Evolutionary conservation across 2,797 vertebrate genomes (phyloP).

Genomic region (Alfaro cultratus): DNA sequence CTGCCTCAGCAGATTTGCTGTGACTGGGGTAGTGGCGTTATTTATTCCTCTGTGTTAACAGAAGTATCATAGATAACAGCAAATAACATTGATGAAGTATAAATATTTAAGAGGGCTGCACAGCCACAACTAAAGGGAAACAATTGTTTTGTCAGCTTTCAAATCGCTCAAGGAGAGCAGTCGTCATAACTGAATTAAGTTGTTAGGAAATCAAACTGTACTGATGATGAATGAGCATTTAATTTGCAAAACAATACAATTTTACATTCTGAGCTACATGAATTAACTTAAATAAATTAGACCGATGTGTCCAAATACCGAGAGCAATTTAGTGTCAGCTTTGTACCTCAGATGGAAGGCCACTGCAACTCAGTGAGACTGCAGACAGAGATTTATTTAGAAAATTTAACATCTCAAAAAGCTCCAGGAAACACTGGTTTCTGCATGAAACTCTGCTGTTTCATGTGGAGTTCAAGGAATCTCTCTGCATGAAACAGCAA

Average conservation of each 20-base stretch:
- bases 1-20: constrained; percentile 71
- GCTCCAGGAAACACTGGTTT: constrained; percentile 38
- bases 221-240: constrained; percentile 37
- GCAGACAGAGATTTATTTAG: constrained; percentile 43
- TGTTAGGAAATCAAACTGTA: constrained; percentile 40
- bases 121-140: constrained; percentile 10
- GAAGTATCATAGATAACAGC: constrained; percentile 55
- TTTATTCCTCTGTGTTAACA: constrained; percentile 67
- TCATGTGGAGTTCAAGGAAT: constrained; percentile 50
- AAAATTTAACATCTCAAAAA: constrained; percentile 45
- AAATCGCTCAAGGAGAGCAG: constrained; percentile 4
- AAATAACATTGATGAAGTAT: constrained; percentile 71
- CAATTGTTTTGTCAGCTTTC: constrained; percentile 6
- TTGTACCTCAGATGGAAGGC: constrained; percentile 12
- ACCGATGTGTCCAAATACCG: neutral
- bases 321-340: constrained; percentile 1
- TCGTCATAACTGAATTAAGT: constrained; percentile 24
- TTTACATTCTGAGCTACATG: neutral
- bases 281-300: neutral
- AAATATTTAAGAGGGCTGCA: constrained; percentile 50
- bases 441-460: constrained; percentile 21
- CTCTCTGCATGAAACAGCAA: constrained; percentile 24
- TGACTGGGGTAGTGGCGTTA: constrained; percentile 41
- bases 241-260: constrained; percentile 24
- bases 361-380: constrained; percentile 9